These are phyloP conservation scores for Characodon lateralis DNA, from an alignment of 2,797 vertebrate genomes.

Conservation along the genomic window DNA sequence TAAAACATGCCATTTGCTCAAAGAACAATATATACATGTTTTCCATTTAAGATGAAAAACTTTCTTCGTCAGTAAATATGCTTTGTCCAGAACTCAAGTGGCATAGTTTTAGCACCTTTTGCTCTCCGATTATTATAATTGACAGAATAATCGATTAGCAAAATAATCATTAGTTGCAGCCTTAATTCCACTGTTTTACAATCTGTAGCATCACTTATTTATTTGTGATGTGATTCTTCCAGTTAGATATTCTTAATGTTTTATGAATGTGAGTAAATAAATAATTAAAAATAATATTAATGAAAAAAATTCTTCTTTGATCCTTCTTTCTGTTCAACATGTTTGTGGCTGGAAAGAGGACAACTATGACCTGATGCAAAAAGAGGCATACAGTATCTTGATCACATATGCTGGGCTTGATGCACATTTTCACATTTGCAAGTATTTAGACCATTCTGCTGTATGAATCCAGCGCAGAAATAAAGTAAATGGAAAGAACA, in stretches of 20 bases:
- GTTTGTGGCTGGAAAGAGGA: not conserved
- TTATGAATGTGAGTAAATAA: not conserved
- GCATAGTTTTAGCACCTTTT: too few species aligned
- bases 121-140: too few species aligned
- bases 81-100: too few species aligned
- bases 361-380: not conserved
- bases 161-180: too few species aligned
- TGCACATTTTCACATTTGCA: not conserved
- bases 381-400: not conserved
- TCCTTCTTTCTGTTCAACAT: not conserved
- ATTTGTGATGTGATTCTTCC: not conserved
- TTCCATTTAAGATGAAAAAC: too few species aligned
- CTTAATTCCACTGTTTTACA: not conserved
- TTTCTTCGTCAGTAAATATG: too few species aligned
- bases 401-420: not conserved
- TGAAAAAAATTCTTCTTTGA: not conserved
- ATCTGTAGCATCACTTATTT: not conserved
- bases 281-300: not conserved
- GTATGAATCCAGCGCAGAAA: not conserved
- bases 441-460: not conserved
- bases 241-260: not conserved
- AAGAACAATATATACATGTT: too few species aligned
- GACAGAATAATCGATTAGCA: too few species aligned
- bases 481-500: not conserved
- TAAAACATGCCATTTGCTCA: too few species aligned